Conservation (phyloP, 2,113 vertebrate species). For the Formicarius rufipectus region DNA sequence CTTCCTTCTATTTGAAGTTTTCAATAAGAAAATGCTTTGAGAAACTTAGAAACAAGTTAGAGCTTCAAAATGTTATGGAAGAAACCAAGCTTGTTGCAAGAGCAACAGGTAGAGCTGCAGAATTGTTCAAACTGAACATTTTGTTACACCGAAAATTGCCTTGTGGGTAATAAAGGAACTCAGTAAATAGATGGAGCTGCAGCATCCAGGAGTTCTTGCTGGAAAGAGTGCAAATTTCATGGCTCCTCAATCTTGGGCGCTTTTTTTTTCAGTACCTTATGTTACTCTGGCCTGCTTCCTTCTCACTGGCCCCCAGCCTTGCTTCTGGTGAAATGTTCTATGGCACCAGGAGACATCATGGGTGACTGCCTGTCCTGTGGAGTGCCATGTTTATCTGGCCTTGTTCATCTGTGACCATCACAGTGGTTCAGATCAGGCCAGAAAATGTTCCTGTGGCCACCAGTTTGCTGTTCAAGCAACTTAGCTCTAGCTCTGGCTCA, state of each 20-base stretch:
- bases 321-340: not conserved
- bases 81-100: not conserved
- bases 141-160: not conserved
- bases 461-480: not conserved
- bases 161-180: not conserved
- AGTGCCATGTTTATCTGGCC: not conserved
- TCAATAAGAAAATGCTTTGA: not conserved
- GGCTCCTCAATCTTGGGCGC: not conserved
- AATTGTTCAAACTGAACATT: not conserved
- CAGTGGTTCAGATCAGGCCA: not conserved
- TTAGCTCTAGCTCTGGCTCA: fast-evolving
- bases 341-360: not conserved
- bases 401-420: not conserved
- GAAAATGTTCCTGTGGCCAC: not conserved
- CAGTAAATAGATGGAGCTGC: not conserved
- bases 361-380: fast-evolving
- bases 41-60: not conserved
- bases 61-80: not conserved
- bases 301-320: not conserved
- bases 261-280: not conserved
- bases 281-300: not conserved
- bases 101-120: not conserved
- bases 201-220: not conserved
- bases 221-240: not conserved
- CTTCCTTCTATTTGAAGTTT: not conserved